A percentile compares a stretch with the other conserved stretches of the same genome.
phyloP scores from a whole-genome alignment of 2,113 vertebrate genomes.

The Neomonachus schauinslandi region DNA sequence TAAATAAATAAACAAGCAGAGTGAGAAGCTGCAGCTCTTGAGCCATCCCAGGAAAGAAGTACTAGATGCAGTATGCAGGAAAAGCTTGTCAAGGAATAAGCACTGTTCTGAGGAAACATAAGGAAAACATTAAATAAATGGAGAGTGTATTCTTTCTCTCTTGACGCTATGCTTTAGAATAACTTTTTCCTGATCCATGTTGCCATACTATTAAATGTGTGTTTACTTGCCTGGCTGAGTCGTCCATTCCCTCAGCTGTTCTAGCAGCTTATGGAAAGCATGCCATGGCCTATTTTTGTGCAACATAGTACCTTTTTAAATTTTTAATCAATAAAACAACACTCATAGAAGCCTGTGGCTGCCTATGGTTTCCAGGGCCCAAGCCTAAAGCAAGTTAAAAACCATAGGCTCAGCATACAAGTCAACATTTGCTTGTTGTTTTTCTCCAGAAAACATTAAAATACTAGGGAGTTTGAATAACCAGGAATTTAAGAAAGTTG shows the following conservation, averaged over 20 bases:
- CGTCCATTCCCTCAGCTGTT: slow-evolving; percentile 31
- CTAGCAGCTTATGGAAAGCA: not conserved
- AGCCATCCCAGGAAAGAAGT: slow-evolving; percentile 68
- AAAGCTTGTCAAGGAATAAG: slow-evolving; percentile 82
- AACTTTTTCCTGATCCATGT: slow-evolving; percentile 71
- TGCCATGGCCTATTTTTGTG: slow-evolving; percentile 58
- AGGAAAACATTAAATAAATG: slow-evolving; percentile 87
- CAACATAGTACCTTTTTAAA: not conserved
- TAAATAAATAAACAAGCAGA: slow-evolving; percentile 77
- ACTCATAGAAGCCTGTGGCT: slow-evolving; percentile 20
- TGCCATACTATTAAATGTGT: slow-evolving; percentile 64
- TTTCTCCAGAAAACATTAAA: slow-evolving; percentile 34
- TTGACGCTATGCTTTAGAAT: slow-evolving; percentile 75
- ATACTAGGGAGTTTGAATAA: slow-evolving; percentile 20
- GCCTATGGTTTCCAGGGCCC: not conserved
- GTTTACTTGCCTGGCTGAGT: slow-evolving; percentile 63
- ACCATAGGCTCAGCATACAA: slow-evolving; percentile 21
- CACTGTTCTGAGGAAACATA: slow-evolving; percentile 77
- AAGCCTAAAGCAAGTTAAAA: slow-evolving; percentile 57
- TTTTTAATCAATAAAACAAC: slow-evolving; percentile 46
- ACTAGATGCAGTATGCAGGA: slow-evolving; percentile 80
- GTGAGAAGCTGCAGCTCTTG: slow-evolving; percentile 56
- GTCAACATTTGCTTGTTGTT: slow-evolving; percentile 54
- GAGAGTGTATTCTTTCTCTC: slow-evolving; percentile 74
- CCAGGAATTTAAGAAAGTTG: slow-evolving; percentile 3